phyloP scores from a whole-genome alignment of 2,113 vertebrate genomes.

The Hemiscyllium ocellatum region DNA sequence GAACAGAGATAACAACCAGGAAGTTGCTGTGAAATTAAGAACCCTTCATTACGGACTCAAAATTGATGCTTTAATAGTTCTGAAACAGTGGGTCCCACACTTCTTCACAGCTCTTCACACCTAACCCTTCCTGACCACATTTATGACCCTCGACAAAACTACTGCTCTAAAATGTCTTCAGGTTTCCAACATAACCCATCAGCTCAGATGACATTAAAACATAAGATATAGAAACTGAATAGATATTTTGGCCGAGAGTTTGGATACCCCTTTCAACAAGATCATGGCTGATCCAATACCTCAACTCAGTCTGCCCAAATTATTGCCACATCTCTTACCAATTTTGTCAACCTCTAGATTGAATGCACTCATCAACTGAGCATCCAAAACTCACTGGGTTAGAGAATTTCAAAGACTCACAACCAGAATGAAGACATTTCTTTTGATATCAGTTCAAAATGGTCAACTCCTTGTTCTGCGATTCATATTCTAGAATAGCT shows the following conservation, averaged over 20 bases:
- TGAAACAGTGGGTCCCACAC: neutral
- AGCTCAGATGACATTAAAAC: neutral
- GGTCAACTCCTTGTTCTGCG: neutral
- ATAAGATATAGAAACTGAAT: neutral
- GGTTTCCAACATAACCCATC: neutral
- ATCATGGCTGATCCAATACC: neutral
- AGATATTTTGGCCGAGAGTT: neutral
- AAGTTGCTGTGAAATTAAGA: neutral
- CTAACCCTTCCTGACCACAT: neutral
- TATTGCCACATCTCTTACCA: neutral
- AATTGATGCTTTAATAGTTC: neutral
- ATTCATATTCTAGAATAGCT: no score
- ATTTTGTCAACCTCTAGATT: neutral
- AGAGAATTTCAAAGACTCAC: neutral
- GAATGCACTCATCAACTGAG: neutral
- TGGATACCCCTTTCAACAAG: neutral
- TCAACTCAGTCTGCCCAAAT: neutral
- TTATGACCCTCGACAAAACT: neutral
- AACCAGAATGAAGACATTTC: neutral
- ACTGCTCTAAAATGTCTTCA: neutral
- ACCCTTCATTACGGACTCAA: neutral
- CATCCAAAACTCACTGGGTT: neutral
- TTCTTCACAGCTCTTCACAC: neutral
- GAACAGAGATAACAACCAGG: neutral
- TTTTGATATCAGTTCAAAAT: neutral